Evolutionary conservation across 2,113 vertebrate species (phyloP).

Genomic region (Albula goreensis): DNA sequence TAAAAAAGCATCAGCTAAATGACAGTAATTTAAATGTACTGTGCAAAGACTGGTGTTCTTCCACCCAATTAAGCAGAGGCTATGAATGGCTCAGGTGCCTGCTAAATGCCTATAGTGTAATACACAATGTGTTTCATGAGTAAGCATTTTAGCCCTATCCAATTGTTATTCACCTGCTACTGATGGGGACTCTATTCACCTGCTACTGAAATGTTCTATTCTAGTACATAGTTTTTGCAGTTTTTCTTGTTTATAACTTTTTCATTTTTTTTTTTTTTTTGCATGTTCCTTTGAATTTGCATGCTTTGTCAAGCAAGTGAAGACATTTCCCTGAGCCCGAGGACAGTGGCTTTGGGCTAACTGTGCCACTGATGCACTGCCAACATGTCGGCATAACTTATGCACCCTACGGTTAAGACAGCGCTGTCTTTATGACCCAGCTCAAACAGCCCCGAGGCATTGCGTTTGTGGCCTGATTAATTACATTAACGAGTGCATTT

Average conservation of each 20-base stretch:
- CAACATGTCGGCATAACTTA: no score
- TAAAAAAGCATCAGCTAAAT: no score
- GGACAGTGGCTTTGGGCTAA: background rate
- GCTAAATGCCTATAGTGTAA: background rate
- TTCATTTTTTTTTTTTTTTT: background rate
- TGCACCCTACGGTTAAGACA: background rate
- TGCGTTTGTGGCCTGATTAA: no score
- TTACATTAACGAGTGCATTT: no score
- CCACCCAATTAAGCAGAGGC: no score
- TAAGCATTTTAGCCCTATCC: background rate
- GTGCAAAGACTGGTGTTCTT: no score
- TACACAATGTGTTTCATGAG: background rate
- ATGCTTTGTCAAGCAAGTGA: background rate
- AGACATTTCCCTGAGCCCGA: background rate
- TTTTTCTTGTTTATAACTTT: no score
- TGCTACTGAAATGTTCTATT: no score
- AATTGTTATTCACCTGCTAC: background rate
- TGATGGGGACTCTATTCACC: background rate
- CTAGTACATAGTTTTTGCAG: no score
- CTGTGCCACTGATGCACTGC: background rate
- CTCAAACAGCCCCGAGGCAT: no score
- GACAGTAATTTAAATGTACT: no score
- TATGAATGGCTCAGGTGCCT: background rate
- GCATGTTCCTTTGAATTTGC: background rate
- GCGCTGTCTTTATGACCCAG: background rate